Evolutionary conservation across 2,797 vertebrate species (phyloP).

Genomic region (Dendrocincla tyrannina): DNA sequence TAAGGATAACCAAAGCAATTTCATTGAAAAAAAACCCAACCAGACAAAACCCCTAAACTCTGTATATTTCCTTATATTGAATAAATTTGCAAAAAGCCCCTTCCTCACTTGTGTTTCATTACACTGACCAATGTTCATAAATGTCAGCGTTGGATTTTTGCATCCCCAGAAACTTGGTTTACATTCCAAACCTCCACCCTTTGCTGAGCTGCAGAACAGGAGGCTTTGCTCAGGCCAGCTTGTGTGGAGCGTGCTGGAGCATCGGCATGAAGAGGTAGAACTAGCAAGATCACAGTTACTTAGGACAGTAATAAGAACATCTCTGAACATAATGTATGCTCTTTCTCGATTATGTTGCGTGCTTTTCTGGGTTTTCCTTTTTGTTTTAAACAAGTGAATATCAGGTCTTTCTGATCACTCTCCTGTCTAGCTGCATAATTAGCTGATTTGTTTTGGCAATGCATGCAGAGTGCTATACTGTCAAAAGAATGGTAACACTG

Average conservation of each 20-base stretch:
- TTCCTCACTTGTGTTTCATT: background rate
- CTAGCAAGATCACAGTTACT: background rate
- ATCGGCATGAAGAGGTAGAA: background rate
- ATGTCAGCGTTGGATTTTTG: background rate
- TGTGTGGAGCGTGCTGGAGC: accelerated
- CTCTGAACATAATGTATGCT: background rate
- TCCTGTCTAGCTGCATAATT: background rate
- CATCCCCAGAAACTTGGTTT: background rate
- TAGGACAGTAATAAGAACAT: background rate
- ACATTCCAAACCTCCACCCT: background rate
- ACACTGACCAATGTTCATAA: background rate
- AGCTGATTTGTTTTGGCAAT: slow-evolving; percentile 1
- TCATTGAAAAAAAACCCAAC: background rate
- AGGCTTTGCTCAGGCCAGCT: background rate
- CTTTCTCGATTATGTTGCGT: background rate
- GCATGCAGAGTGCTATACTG: background rate
- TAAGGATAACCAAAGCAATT: background rate
- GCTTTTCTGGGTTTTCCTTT: background rate
- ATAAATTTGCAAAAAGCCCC: background rate
- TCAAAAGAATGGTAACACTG: background rate
- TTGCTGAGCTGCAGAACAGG: background rate
- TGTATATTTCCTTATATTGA: background rate
- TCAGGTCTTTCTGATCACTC: background rate
- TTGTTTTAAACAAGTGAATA: background rate
- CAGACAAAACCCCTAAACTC: too few relatives aligned